These are phyloP conservation scores for Anguilla marmorata DNA, from an alignment of 2,797 vertebrate genomes.

Conservation along the genomic window DNA sequence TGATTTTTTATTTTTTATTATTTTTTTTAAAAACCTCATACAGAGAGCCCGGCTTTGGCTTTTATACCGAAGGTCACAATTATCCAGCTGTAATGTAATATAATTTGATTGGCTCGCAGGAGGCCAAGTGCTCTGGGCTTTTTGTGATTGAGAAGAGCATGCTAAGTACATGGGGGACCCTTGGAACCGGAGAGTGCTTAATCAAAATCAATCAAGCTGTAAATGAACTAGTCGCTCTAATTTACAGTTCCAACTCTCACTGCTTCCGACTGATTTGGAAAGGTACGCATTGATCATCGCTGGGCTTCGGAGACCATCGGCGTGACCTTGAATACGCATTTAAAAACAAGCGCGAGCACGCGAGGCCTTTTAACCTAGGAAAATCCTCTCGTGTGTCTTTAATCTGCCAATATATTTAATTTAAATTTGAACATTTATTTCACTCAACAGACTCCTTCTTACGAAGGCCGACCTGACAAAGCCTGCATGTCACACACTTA, in stretches of 20 bases:
- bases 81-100: conserved; percentile 21
- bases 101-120: conserved; percentile 44
- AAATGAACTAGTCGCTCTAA: conserved; percentile 48
- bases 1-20: not conserved
- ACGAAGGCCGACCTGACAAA: not conserved
- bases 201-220: conserved; percentile 55
- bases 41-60: not conserved
- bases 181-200: conserved; percentile 49
- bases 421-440: not conserved
- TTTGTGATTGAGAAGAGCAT: conserved; percentile 38
- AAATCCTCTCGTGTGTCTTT: not conserved
- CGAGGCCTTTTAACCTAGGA: not conserved
- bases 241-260: conserved; percentile 14
- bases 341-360: not conserved
- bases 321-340: not conserved
- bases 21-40: not conserved
- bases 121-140: conserved; percentile 43
- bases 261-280: conserved; percentile 17
- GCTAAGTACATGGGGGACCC: conserved; percentile 46
- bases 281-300: not conserved
- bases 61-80: conserved; percentile 20
- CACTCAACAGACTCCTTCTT: not conserved
- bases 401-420: not conserved
- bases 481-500: not conserved
- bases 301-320: not conserved